Evolutionary conservation across 2,113 vertebrate species (phyloP), one percentile per base, ranked within the genome.

Genomic region (Rissa tridactyla): DNA sequence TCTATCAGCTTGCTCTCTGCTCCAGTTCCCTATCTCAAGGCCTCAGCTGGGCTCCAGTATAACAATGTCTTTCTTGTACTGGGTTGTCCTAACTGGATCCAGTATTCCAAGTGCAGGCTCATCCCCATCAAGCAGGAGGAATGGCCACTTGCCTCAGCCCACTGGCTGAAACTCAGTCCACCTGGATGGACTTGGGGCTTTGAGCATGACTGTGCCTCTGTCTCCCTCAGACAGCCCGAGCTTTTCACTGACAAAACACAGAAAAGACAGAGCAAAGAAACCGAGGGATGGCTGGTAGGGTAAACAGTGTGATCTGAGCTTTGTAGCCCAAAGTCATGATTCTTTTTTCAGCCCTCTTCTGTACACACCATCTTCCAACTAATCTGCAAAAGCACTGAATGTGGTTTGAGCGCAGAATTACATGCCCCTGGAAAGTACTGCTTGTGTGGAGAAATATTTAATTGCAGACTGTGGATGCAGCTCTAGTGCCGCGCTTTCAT

Each of bases 401-500:
- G 0, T 3, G 27, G 49, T 17, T 47, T 3, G 27, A 36, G 46
- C 0, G 2, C 40, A 26, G 22, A 6, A 25, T 4, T 4, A 2
- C n/a, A 9, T 0, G 36, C 1, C 30, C 22, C 23, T 9, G 58
- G 26, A 15, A 65, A 29, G 4, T 9, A 34, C 38, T 11, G 30
- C 52, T 7, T 1, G 3, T 38, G 16, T 12, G 20, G 10, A 2
- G 0, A 10, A n/a, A 38, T 2, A 20, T 6, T 5, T 16, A 61
- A 5, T 0, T 0, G 30, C 27, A 46, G 58, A 6, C 44, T 4
- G 36, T 5, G 2, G n/a, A 13, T 6, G 32, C 71, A 6, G 4
- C 14, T 21, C 51, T 0, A 2, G 10, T 0, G 27, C 1, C 11
- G 32, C 16, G 2, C 8, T 49, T 5, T 1, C 0, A 18, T 1